These are phyloP conservation scores for Chrysoperla carnea DNA, from an alignment of 1,140 invertebrate genomes.

Conservation along the genomic window DNA sequence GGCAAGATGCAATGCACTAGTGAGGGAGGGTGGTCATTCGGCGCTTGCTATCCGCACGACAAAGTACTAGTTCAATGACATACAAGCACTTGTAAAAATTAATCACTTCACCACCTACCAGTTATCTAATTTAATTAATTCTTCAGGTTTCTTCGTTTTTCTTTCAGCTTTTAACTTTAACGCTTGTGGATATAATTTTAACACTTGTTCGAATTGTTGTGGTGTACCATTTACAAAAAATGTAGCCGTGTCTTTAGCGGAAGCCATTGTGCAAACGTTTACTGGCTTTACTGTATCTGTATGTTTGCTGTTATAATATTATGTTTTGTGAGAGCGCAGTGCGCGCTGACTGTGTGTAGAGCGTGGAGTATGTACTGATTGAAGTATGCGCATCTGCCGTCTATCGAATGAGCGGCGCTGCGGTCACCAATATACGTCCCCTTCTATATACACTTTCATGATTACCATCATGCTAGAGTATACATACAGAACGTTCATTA, in stretches of 20 bases:
- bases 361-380: too few relatives aligned
- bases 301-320: constrained; percentile 10
- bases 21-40: constrained; percentile 30
- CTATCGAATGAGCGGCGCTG: too few relatives aligned
- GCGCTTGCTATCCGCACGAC: constrained; percentile 18
- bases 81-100: constrained; percentile 4
- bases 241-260: constrained; percentile 70
- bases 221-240: constrained; percentile 78
- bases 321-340: too few relatives aligned
- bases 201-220: constrained; percentile 71
- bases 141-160: constrained; percentile 79
- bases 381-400: too few relatives aligned
- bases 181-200: constrained; percentile 75
- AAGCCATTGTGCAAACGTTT: constrained; percentile 50
- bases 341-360: too few relatives aligned
- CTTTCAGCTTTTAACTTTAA: constrained; percentile 70
- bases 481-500: too few relatives aligned
- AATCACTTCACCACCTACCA: constrained; percentile 49
- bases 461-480: too few relatives aligned
- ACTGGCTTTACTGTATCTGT: constrained; percentile 12
- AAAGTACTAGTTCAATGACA: constrained; percentile 28
- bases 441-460: too few relatives aligned
- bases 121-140: constrained; percentile 81
- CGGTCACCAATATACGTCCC: too few relatives aligned
- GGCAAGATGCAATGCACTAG: constrained; percentile 31